Evolutionary conservation across 2,888 invertebrate species (phyloP), one percentile per base, ranked within the genome.

Genomic region (Leptinotarsa peninsularis): DNA sequence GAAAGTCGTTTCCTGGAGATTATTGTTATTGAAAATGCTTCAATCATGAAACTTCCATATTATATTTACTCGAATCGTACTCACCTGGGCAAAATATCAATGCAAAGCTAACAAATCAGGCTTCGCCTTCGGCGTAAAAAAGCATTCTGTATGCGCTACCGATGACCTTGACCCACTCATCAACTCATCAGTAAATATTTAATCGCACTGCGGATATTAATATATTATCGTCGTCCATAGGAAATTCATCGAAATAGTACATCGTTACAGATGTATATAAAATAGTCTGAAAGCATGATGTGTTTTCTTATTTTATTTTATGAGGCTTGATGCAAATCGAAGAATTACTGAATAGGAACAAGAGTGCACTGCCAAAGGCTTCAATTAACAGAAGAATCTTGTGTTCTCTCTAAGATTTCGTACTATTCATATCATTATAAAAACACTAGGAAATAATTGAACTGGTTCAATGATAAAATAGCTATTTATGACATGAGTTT

Each of bases 141-240:
- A 63, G 63, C 23, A 60, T 1, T 60, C 14, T 15, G 21, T 63
- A 63, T 63, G 43, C 63, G n/a, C 43, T n/a, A 43, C 17, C 3
- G 63, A 56, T 33, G 69, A 33, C 69, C 69, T 69, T 69, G 56
- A 69, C 69, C 69, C 43, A 54, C 43, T 69, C 56, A 43, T 56
- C 69, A 43, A 69, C 15, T 69, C 56, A 54, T 56, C 69, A n/a
- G 69, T 69, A 69, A 69, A 69, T 69, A 56, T 69, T 69, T 69
- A 69, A 56, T 56, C 54, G n/a, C 56, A 69, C 18, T 27, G 58
- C 58, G 33, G 63, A 63, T 63, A 63, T 43, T 18, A 33, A 63
- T 43, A 43, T 0, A 60, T 18, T 54, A 18, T 58, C 23, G 10
- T 27, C 63, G 27, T 63, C 33, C 4, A 63, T 43, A 43, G 43